These are phyloP conservation scores for Steromphala cineraria DNA, from an alignment of 2,888 invertebrate species.

Conservation along the genomic window DNA sequence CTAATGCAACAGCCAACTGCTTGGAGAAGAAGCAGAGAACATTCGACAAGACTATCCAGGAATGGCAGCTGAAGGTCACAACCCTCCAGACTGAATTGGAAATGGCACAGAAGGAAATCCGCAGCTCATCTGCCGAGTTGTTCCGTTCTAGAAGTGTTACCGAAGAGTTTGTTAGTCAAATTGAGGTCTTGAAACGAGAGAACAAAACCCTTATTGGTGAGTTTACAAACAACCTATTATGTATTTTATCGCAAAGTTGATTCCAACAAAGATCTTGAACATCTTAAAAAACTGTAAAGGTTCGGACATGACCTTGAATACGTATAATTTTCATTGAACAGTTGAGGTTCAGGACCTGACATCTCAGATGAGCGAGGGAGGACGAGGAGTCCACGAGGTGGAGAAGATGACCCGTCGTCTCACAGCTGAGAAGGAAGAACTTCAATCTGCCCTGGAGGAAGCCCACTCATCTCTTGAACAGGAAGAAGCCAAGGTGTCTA, in stretches of 20 bases:
- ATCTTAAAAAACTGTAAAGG: too few relatives aligned
- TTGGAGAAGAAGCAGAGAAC: constrained; percentile 99
- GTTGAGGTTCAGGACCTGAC: constrained; percentile 99
- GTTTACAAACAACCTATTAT: neutral
- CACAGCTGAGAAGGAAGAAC: constrained; percentile 99
- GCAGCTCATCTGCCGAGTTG: constrained; percentile 98
- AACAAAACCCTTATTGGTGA: constrained; percentile 95
- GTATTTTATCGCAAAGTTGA: too few relatives aligned
- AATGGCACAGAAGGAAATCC: constrained; percentile 98
- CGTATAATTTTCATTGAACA: constrained; percentile 8
- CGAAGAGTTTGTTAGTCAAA: constrained; percentile 97
- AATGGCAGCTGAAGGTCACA: constrained; percentile 99
- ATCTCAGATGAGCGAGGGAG: constrained; percentile 99
- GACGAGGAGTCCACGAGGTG: constrained; percentile 98
- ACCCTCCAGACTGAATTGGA: constrained; percentile 91
- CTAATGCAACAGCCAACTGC: constrained; percentile 80
- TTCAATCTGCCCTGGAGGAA: constrained; percentile 98
- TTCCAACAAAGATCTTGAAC: too few relatives aligned
- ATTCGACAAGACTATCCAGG: constrained; percentile 99
- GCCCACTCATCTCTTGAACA: constrained; percentile 99
- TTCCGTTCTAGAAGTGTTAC: constrained; percentile 98
- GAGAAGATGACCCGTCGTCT: constrained; percentile 98
- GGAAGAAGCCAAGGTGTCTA: constrained; percentile 94
- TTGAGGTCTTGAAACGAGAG: constrained; percentile 97
- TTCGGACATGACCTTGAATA: too few relatives aligned